Evolutionary conservation across 2,113 vertebrate species (phyloP).

Genomic region (Scomber scombrus): DNA sequence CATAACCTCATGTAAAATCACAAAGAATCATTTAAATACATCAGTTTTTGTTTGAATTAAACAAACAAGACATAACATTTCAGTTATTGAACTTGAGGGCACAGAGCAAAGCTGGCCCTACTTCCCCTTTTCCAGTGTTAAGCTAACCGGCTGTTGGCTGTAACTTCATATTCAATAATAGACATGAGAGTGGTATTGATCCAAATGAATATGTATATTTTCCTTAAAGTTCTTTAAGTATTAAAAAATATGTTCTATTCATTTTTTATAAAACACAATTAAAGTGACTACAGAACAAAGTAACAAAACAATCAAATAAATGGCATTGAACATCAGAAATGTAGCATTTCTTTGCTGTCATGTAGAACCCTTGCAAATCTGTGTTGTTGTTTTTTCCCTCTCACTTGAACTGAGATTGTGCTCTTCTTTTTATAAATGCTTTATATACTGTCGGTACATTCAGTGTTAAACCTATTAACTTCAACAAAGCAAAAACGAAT

Average conservation of each 20-base stretch:
- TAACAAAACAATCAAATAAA: background rate
- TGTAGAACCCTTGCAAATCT: background rate
- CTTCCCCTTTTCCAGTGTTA: background rate
- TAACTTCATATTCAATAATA: background rate
- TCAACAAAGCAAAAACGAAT: background rate
- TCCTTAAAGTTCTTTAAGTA: background rate
- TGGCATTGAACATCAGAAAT: background rate
- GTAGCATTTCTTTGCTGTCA: background rate
- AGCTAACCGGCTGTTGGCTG: background rate
- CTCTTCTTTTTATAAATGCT: background rate
- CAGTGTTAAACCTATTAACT: background rate
- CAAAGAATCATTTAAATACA: background rate
- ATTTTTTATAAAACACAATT: background rate
- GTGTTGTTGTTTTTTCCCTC: background rate
- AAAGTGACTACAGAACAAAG: slow-evolving; percentile 1
- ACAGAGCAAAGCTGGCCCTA: background rate
- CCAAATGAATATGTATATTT: background rate
- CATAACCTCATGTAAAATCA: no score
- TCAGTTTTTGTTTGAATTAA: background rate
- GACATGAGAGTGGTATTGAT: background rate
- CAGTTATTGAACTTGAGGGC: background rate
- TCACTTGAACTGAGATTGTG: background rate
- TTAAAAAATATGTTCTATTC: background rate
- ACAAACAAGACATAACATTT: background rate
- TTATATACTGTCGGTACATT: background rate